Evolutionary conservation across 1,140 invertebrate genomes (phyloP), one percentile per base, ranked within the genome.

Genomic region (Acarapis woodi): DNA sequence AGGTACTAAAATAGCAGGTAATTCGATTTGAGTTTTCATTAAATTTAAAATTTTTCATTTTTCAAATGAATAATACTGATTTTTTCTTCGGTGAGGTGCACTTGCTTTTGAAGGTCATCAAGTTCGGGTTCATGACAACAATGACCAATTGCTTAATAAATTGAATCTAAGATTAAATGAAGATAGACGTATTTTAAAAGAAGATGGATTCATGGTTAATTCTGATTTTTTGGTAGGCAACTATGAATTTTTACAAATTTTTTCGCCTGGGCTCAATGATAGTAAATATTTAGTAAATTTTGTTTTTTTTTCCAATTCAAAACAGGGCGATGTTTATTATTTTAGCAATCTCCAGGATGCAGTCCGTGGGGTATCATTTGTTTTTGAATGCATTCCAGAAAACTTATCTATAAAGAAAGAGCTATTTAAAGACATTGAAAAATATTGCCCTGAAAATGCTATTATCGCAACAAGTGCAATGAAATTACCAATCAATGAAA

Each of bases 41-140:
- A 15, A 35, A 25, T 20, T 29, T 32, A 9, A 2, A 14, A 23
- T 44, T 29, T 38, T 12, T 31, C 5, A 16, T 12, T 36, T 15
- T 33, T 24, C 22, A 36, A 9, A 4, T 32, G 3, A 18, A 12
- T 9, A 5, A 15, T 31, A 25, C 16, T 28, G 18, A 26, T 32
- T 5, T 25, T 15, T 5, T 23, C 15, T 31, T 19, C 8, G 10
- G n/a, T 34, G 10, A 59, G 58, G 59, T 29, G 56, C 58, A 38
- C 42, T 61, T 29, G 59, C 59, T 12, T 59, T 58, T 38, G 53
- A 58, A 51, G 60, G 60, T n/a, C 58, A 62, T 43, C 45, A 55
- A 44, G 58, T 62, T 9, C 54, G 56, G 34, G 49, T 58, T 2
- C 54, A 51, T 45, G 59, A 61, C 38, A 48, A 43, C n/a, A 52